Conservation (phyloP, 2,113 vertebrate genomes). For the Desmodus rotundus region DNA sequence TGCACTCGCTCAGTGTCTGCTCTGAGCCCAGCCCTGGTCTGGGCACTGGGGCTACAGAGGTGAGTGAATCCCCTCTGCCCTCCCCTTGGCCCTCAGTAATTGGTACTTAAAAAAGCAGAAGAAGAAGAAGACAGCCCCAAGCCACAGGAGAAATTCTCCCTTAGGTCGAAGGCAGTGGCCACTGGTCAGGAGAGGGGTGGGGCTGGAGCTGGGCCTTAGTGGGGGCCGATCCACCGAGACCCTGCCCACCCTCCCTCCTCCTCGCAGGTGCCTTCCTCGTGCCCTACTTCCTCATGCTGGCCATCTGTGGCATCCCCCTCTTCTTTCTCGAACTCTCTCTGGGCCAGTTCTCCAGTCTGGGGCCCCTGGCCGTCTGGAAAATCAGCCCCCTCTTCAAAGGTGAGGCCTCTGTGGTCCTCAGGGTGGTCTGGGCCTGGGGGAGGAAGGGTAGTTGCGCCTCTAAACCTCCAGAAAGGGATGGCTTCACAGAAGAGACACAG, state of each 20-base stretch:
- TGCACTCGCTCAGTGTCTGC: not conserved
- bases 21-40: not conserved
- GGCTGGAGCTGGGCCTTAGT: not conserved
- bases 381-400: constrained; percentile 89
- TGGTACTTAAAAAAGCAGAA: not conserved
- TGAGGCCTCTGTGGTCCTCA: constrained; percentile 25
- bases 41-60: not conserved
- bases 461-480: not conserved
- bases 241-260: not conserved
- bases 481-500: not conserved
- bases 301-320: constrained; percentile 86
- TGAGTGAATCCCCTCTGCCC: not conserved
- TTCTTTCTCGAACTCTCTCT: constrained; percentile 87
- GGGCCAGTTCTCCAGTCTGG: constrained; percentile 87
- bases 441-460: not conserved
- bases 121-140: not conserved
- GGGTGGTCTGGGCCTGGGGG: not conserved
- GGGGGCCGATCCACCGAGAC: not conserved
- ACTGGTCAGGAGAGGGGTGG: fast-evolving
- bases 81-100: not conserved
- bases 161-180: not conserved
- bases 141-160: not conserved
- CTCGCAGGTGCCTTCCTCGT: constrained; percentile 83
- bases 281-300: constrained; percentile 88
- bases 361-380: constrained; percentile 85